phyloP scores from a whole-genome alignment of 2,113 vertebrate species.

The Equus quagga region DNA sequence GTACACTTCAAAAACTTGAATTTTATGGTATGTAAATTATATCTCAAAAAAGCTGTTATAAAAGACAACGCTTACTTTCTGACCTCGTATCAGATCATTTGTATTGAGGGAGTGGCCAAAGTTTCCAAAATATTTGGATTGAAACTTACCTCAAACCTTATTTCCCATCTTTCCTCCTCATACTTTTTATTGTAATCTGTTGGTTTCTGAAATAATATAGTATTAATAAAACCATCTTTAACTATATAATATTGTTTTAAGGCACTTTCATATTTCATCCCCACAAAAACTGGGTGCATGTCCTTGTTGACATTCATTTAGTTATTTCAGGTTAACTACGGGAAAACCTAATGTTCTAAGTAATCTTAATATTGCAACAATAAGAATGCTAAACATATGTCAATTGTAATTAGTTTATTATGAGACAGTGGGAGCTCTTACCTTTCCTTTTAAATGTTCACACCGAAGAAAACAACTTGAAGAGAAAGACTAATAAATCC shows the following conservation, averaged over 20 bases:
- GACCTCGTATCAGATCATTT: background rate
- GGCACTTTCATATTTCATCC: constrained; percentile 13
- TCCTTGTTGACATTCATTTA: background rate
- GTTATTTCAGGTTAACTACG: constrained; percentile 15
- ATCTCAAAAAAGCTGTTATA: background rate
- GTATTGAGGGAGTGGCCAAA: background rate
- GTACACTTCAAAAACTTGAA: background rate
- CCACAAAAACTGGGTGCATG: constrained; percentile 21
- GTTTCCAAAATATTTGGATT: constrained; percentile 23
- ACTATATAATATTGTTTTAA: background rate
- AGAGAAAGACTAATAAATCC: background rate
- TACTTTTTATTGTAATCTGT: constrained; percentile 63
- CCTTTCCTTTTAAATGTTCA: background rate
- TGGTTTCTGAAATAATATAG: constrained; percentile 77
- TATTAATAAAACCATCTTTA: constrained; percentile 56
- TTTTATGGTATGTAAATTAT: constrained; percentile 3
- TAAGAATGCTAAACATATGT: background rate
- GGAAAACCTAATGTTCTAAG: constrained; percentile 33
- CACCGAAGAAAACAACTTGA: background rate
- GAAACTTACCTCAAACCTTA: constrained; percentile 88
- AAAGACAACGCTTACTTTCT: constrained; percentile 41
- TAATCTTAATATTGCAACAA: constrained; percentile 31
- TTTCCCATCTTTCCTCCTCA: constrained; percentile 88
- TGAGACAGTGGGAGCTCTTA: background rate
- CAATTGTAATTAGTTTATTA: background rate